Percentiles rank a stretch among this genome's conserved stretches.
These are phyloP conservation scores for Trimorus sp. DNA, from an alignment of 2,888 invertebrate genomes.

Conservation along the genomic window DNA sequence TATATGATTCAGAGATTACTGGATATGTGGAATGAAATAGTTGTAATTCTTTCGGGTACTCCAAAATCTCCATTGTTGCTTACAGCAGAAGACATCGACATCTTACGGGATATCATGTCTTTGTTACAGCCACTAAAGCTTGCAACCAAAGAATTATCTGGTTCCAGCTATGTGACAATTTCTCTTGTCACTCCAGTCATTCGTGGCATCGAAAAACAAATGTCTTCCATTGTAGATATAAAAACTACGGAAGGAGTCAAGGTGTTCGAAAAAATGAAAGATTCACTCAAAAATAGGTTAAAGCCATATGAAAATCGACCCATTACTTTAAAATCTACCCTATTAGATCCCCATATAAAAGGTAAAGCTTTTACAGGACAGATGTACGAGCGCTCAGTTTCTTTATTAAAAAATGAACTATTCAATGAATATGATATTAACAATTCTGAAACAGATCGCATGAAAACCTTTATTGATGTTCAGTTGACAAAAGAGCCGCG, in stretches of 20 bases:
- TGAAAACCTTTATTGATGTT: too few relatives aligned
- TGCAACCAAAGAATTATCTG: conserved; percentile 24
- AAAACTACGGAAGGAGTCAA: conserved; percentile 12
- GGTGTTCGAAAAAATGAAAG: background rate
- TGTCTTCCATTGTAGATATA: background rate
- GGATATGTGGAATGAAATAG: conserved; percentile 19
- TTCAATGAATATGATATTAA: conserved; percentile 1
- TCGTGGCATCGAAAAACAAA: conserved; percentile 19
- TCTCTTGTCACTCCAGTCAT: conserved; percentile 20
- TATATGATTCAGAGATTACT: conserved; percentile 24
- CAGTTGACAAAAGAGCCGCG: too few relatives aligned
- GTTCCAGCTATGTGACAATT: conserved; percentile 25
- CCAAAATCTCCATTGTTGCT: conserved; percentile 19
- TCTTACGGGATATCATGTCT: conserved; percentile 11
- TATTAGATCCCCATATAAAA: conserved; percentile 20
- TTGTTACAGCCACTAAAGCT: conserved; percentile 15
- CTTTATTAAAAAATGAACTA: conserved; percentile 3
- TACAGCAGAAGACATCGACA: conserved; percentile 4
- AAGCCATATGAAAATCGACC: conserved; percentile 13
- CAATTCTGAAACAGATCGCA: too few relatives aligned
- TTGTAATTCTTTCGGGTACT: conserved; percentile 12
- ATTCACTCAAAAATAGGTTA: conserved; percentile 6
- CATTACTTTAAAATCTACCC: conserved; percentile 17
- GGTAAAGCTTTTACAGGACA: conserved; percentile 9
- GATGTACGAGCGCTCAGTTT: too few relatives aligned